A percentile compares a stretch with the other conserved stretches of the same genome.
These are phyloP conservation scores for Lingula anatina DNA, from an alignment of 2,888 invertebrate genomes.

Conservation along the genomic window DNA sequence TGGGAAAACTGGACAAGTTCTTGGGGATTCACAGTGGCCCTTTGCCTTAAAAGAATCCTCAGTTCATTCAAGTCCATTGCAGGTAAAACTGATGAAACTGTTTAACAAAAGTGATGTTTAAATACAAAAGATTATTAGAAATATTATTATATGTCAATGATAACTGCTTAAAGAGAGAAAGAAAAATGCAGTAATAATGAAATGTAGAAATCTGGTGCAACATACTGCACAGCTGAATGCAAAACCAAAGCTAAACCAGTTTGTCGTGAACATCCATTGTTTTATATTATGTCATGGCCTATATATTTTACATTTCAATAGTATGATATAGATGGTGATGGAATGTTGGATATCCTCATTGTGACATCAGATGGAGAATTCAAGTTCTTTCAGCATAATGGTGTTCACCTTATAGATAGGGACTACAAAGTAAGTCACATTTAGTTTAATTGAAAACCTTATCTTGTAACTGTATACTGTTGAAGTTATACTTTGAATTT, in stretches of 20 bases:
- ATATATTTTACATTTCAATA: conserved; percentile 16
- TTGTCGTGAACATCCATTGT: not conserved
- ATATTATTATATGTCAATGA: too few species aligned
- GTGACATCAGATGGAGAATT: conserved; percentile 35
- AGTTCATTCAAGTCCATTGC: conserved; percentile 38
- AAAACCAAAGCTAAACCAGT: too few species aligned
- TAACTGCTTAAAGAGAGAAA: too few species aligned
- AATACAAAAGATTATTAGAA: not conserved
- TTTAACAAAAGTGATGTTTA: not conserved
- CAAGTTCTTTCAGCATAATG: conserved; percentile 24
- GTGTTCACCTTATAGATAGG: conserved; percentile 11
- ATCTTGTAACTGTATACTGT: too few species aligned
- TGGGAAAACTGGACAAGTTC: conserved; percentile 29
- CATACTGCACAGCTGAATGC: too few species aligned
- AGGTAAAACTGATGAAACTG: conserved; percentile 19
- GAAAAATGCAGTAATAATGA: too few species aligned
- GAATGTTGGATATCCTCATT: conserved; percentile 37
- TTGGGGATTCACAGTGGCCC: conserved; percentile 33
- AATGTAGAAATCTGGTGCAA: too few species aligned
- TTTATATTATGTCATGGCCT: not conserved
- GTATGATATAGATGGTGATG: conserved; percentile 44
- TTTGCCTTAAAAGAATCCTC: conserved; percentile 34
- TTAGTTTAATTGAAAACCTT: too few species aligned
- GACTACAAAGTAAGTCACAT: conserved; percentile 14
- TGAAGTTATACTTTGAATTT: too few species aligned